Conservation (phyloP, 2,888 invertebrate genomes). For the Agrochola lota region DNA sequence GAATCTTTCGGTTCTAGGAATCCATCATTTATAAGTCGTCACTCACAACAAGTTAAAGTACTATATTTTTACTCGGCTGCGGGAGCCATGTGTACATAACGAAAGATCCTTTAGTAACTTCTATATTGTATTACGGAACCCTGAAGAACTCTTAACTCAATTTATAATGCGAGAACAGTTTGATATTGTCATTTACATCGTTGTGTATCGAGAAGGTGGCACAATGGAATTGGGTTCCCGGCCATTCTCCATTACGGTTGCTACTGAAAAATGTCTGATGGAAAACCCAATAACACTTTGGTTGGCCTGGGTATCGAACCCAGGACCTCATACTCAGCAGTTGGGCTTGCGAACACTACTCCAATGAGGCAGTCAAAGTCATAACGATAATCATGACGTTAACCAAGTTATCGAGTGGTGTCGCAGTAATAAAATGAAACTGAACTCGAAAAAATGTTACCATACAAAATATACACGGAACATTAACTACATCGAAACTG, state of each 20-base stretch:
- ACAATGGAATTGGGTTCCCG: slow-evolving; percentile 10
- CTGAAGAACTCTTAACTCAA: slow-evolving; percentile 46
- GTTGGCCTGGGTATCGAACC: too few relatives aligned
- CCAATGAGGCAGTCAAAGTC: too few relatives aligned
- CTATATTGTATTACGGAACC: slow-evolving; percentile 11
- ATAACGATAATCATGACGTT: too few relatives aligned
- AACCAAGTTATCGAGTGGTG: too few relatives aligned
- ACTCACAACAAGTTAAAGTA: slow-evolving; percentile 3
- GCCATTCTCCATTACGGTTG: neutral
- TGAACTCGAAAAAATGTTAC: too few relatives aligned
- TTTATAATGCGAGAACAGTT: slow-evolving; percentile 55
- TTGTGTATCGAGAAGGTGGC: slow-evolving; percentile 34
- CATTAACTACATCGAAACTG: too few relatives aligned
- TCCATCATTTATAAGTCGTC: neutral
- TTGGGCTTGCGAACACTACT: too few relatives aligned
- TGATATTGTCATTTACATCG: slow-evolving; percentile 41
- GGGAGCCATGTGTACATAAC: neutral
- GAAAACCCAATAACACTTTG: too few relatives aligned
- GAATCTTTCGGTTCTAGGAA: neutral
- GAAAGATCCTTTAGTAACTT: slow-evolving; percentile 8
- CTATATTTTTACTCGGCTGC: neutral
- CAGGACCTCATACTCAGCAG: too few relatives aligned
- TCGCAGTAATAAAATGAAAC: too few relatives aligned
- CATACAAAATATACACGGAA: too few relatives aligned
- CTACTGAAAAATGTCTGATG: too few relatives aligned